These are phyloP conservation scores for Sebastes kiyomatsui DNA, from an alignment of 2,797 vertebrate genomes.

Conservation along the genomic window DNA sequence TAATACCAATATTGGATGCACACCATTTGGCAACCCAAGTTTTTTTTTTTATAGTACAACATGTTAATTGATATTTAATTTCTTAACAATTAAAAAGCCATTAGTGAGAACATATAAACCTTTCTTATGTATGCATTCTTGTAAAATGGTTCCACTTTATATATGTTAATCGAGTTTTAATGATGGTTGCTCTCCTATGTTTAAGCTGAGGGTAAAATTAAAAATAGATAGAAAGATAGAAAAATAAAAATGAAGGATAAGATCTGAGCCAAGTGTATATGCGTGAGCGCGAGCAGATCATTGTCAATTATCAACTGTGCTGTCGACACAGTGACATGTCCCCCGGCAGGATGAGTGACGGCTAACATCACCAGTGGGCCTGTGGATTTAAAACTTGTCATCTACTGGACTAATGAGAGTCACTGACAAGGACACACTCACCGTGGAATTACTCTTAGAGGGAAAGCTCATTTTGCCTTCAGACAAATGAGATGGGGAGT, in stretches of 20 bases:
- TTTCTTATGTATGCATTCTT: slow-evolving; percentile 14
- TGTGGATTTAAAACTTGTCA: slow-evolving; percentile 65
- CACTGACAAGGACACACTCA: slow-evolving; percentile 47
- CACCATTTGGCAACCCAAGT: slow-evolving; percentile 2
- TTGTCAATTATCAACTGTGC: slow-evolving; percentile 43
- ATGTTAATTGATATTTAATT: slow-evolving; percentile 22
- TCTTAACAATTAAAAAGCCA: slow-evolving; percentile 37
- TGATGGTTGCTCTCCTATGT: not conserved
- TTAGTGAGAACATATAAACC: slow-evolving; percentile 24
- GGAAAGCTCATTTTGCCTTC: slow-evolving; percentile 28
- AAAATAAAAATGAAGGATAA: not conserved
- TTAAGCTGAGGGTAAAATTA: not conserved
- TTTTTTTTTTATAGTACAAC: slow-evolving; percentile 6
- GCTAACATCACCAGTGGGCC: slow-evolving; percentile 62
- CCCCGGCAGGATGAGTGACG: slow-evolving; percentile 60
- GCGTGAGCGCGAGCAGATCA: slow-evolving; percentile 25
- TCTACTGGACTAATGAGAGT: slow-evolving; percentile 60
- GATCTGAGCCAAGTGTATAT: not conserved
- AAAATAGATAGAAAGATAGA: not conserved
- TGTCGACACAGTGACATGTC: slow-evolving; percentile 47
- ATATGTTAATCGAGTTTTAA: slow-evolving; percentile 24
- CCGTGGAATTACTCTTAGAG: slow-evolving; percentile 2
- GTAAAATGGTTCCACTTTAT: not conserved
- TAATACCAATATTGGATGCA: not conserved
- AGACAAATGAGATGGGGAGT: slow-evolving; percentile 24